Evolutionary conservation across 2,113 vertebrate species (phyloP).

Genomic region (Ageneiosus marmoratus): DNA sequence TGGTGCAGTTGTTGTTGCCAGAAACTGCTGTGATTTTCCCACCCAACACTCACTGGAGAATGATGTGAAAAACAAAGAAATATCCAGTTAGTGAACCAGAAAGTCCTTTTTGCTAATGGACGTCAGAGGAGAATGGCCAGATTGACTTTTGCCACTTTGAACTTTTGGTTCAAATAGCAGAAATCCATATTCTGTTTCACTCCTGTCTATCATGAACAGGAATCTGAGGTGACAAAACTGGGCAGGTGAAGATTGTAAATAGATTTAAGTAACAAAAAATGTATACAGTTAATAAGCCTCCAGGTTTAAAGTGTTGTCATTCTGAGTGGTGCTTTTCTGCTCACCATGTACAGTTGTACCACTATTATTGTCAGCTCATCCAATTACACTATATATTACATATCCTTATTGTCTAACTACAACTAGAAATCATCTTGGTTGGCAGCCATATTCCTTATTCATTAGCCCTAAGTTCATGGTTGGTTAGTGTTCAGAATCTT

Average conservation of each 20-base stretch:
- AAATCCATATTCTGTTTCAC: neutral
- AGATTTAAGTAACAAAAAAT: no score
- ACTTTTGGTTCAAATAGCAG: neutral
- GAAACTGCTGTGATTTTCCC: neutral
- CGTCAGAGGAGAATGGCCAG: neutral
- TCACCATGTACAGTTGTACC: neutral
- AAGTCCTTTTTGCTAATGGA: neutral
- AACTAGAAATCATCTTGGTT: conserved; percentile 40
- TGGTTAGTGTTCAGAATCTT: conserved; percentile 11
- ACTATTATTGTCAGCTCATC: neutral
- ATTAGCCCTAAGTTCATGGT: conserved; percentile 41
- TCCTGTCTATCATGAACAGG: neutral
- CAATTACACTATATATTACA: neutral
- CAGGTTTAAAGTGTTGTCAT: neutral
- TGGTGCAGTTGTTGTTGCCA: neutral
- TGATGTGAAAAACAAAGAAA: neutral
- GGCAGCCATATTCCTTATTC: conserved; percentile 19
- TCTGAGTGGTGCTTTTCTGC: neutral
- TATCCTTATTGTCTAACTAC: conserved; percentile 25
- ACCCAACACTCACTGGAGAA: neutral
- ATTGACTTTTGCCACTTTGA: neutral
- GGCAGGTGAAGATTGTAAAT: neutral
- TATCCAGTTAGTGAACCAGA: neutral
- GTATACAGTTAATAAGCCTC: neutral
- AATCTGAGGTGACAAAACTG: neutral